Evolutionary conservation across 2,888 invertebrate species (phyloP).

Genomic region (Tenthredo mesomela): DNA sequence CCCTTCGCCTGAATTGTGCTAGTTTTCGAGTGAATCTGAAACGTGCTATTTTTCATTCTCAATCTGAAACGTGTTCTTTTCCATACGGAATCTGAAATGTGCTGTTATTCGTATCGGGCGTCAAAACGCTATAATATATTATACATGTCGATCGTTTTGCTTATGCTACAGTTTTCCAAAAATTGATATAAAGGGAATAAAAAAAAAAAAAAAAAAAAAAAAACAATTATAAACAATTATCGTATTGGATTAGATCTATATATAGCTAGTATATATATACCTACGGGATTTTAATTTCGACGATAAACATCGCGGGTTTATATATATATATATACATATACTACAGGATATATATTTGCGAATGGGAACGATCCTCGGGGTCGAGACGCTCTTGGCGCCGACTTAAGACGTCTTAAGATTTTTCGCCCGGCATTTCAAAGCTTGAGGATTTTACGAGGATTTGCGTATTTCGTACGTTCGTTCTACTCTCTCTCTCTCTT

Average conservation of each 20-base stretch:
- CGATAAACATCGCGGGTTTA: not conserved
- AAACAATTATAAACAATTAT: too few relatives aligned
- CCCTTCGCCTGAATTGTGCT: too few relatives aligned
- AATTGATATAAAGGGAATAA: not conserved
- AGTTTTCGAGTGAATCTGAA: too few relatives aligned
- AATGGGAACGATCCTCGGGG: not conserved
- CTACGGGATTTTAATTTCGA: not conserved
- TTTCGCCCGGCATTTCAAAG: constrained; percentile 29
- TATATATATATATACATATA: not conserved
- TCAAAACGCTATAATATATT: too few relatives aligned
- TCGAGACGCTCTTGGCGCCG: constrained; percentile 24
- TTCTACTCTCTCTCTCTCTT: not conserved
- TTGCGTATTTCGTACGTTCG: constrained; percentile 46
- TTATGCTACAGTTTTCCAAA: too few relatives aligned
- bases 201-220: not conserved
- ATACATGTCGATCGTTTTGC: too few relatives aligned
- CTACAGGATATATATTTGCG: not conserved
- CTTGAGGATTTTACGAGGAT: constrained; percentile 47
- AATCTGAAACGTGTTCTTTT: too few relatives aligned
- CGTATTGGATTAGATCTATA: not conserved
- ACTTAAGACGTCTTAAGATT: constrained; percentile 47
- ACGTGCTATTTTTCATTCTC: too few relatives aligned
- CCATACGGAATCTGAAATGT: too few relatives aligned
- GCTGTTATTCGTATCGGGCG: too few relatives aligned
- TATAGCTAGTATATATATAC: too few relatives aligned